A percentile compares a stretch with the other conserved stretches of the same genome.
phyloP scores from a whole-genome alignment of 2,113 vertebrate genomes.

The Naja naja region DNA sequence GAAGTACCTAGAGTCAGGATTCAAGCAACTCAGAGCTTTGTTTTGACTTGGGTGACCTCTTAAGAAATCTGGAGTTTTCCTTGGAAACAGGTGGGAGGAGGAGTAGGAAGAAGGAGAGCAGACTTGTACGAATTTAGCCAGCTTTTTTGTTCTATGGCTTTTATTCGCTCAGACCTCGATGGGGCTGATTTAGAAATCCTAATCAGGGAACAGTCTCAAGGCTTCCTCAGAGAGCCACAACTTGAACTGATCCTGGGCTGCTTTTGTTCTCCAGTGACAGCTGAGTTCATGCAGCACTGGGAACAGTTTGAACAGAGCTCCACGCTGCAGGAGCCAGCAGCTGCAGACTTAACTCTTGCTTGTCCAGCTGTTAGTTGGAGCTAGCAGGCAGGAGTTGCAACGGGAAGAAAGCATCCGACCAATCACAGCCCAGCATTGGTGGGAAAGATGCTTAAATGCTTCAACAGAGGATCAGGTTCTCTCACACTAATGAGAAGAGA shows the following conservation, averaged over 20 bases:
- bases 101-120: conserved; percentile 32
- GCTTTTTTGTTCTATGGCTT: conserved; percentile 65
- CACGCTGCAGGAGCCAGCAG: conserved; percentile 61
- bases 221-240: conserved; percentile 68
- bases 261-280: conserved; percentile 77
- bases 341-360: conserved; percentile 73
- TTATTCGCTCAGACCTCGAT: conserved; percentile 68
- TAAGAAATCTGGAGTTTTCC: background rate
- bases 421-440: background rate
- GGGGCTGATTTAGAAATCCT: conserved; percentile 77
- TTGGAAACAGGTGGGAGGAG: conserved; percentile 37
- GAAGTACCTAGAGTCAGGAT: background rate
- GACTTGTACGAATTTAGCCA: conserved; percentile 62
- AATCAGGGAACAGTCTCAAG: conserved; percentile 69
- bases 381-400: fast-evolving
- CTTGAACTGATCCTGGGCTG: conserved; percentile 65
- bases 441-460: background rate
- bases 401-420: background rate
- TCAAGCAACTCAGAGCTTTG: background rate
- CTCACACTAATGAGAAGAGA: background rate
- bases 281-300: conserved; percentile 75
- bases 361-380: fast-evolving
- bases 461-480: background rate
- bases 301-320: conserved; percentile 73
- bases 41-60: background rate